Base-by-base conservation (phyloP, 2,113 vertebrate species). In the Campylorhamphus procurvoides region DNA sequence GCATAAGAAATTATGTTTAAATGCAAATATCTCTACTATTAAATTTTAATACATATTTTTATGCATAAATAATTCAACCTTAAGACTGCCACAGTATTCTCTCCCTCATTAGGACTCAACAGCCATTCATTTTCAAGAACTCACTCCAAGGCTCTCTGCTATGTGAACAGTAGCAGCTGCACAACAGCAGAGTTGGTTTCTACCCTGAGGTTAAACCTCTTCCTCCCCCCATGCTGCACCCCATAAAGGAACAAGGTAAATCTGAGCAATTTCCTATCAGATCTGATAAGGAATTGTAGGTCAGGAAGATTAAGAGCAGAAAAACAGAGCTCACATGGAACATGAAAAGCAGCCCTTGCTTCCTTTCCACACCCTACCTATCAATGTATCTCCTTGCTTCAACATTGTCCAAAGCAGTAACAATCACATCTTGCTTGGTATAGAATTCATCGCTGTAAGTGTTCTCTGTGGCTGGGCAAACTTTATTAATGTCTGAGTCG, bases 341-440 rank as follows among this genome's bases (percentile, higher is more conserved):
- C 0, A 0, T 15, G 5, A 78, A 82, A 59, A 85, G 14, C 18
- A 85, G 46, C 3, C n/a, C 31, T 39, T 7, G 0, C 12, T 37
- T 84, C 40, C 49, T 69, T 74, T 73, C 29, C 50, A 53, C 24
- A 62, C 40, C 89, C 55, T 94, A 99, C 99, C 99, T 99, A 98
- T 99, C 99, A 86, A 99, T 98, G 19, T 99, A 99, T 99, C 99
- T 98, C 74, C 99, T 98, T 77, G 99, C 99, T 97, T 99, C 99
- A 93, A 99, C 98, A 20, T 99, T 99, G 98, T 99, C 99, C 98
- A 99, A 97, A 40, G 99, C 99, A 1, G 99, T 99, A 93, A 99
- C 98, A 91, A 99, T 97, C 44, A 99, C 85, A 72, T 99, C 98
- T 84, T 99, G 97, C 47, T 97, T 98, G 87, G 96, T 98, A 92